Evolutionary conservation across 2,888 invertebrate species (phyloP), one percentile per base, ranked within the genome.

Genomic region (Minunthozetes semirufus): DNA sequence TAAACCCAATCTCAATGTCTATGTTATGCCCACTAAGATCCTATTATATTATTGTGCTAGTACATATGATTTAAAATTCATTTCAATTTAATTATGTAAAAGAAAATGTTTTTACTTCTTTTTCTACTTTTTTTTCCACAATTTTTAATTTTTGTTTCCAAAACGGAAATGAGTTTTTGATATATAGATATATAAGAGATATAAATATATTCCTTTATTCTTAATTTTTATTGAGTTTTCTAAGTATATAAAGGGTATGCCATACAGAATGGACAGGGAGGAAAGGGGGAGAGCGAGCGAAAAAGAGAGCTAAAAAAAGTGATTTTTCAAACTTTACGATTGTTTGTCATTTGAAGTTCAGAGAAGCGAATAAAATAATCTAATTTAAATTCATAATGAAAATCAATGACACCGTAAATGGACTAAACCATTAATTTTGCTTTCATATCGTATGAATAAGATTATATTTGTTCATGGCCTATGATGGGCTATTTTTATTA

Each of bases 111-210:
- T 33, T 33, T 33, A 5, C 8, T 8, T 33, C 8, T 8, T 33
- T 33, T 33, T 33, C 33, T 33, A 33, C n/a, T 33, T 33, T 8
- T 33, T 33, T 33, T 33, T 3, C 33, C 33, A 33, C 33, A 61
- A 11, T 27, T 61, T 61, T 17, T 11, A 27, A 19, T 11, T 53
- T 17, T 53, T 17, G 8, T 25, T 27, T 17, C 27, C 61, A 15
- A 61, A 61, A 61, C 61, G 61, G 61, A 61, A 61, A 61, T 61
- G 61, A 27, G 61, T 61, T 61, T 56, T 61, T 61, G 61, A 61
- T 61, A 29, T 61, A 61, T 61, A 27, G 15, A 61, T 27, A 61
- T 15, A 11, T 6, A 22, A 13, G 2, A 56, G n/a, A 48, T 48
- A 48, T 25, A 33, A 33, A 33, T n/a, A n/a, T n/a, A n/a, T n/a